A percentile compares a stretch with the other conserved stretches of the same genome.
These are phyloP conservation scores for Kuschelorhynchus macadamiae DNA, from an alignment of 2,888 invertebrate species.

Conservation along the genomic window DNA sequence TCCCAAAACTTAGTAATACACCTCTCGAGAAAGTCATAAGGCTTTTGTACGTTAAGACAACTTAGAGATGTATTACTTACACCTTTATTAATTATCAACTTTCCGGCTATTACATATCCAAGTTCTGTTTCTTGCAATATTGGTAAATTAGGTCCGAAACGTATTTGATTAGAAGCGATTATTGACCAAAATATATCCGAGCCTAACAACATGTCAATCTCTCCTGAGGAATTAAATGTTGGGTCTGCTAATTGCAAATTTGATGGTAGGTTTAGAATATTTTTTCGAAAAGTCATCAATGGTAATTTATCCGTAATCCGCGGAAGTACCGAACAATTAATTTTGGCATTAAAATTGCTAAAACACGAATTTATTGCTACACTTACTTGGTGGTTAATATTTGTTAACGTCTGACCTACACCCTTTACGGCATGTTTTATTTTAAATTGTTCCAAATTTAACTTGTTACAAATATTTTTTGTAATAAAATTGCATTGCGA, in stretches of 20 bases:
- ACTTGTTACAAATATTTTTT: conserved; percentile 19
- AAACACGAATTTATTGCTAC: conserved; percentile 25
- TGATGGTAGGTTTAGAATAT: conserved; percentile 30
- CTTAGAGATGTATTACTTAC: background rate
- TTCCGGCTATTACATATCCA: conserved; percentile 49
- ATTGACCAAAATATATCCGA: conserved; percentile 37
- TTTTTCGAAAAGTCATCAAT: conserved; percentile 26
- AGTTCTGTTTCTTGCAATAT: conserved; percentile 40
- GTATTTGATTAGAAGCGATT: conserved; percentile 31
- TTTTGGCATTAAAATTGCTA: conserved; percentile 17
- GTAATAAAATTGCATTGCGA: conserved; percentile 39
- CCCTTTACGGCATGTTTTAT: conserved; percentile 32
- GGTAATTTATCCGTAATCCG: conserved; percentile 37
- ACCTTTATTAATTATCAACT: background rate
- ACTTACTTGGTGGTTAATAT: conserved; percentile 19
- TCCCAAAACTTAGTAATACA: conserved; percentile 9
- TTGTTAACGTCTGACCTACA: conserved; percentile 26
- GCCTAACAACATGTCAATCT: conserved; percentile 47
- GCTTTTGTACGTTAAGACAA: background rate
- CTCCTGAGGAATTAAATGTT: conserved; percentile 32
- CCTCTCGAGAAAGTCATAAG: background rate
- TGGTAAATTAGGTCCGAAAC: conserved; percentile 19
- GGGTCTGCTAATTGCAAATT: conserved; percentile 46
- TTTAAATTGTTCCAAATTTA: conserved; percentile 13
- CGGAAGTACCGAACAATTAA: conserved; percentile 32